phyloP scores from a whole-genome alignment of 2,113 vertebrate genomes.

The Peromyscus californicus region DNA sequence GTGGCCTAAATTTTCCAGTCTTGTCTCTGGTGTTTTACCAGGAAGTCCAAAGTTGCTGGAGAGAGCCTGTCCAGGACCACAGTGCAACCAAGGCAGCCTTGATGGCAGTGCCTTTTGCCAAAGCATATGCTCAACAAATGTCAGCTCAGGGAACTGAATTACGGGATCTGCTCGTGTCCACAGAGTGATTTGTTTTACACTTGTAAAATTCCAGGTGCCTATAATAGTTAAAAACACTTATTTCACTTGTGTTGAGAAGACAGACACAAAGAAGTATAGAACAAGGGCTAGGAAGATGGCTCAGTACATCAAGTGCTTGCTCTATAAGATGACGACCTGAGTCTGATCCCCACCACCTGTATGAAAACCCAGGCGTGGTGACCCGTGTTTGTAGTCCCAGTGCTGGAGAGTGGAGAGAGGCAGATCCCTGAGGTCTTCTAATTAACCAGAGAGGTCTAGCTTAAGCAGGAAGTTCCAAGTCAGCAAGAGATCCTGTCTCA shows the following conservation, averaged over 20 bases:
- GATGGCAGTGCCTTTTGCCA: not conserved
- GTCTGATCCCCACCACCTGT: not conserved
- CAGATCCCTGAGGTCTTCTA: not conserved
- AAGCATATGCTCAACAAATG: not conserved
- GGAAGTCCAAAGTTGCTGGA: not conserved
- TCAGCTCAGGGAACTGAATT: not conserved
- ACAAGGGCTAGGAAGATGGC: not conserved
- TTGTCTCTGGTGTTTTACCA: not conserved
- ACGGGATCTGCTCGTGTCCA: fast-evolving
- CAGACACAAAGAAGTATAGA: not conserved
- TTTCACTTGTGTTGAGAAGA: not conserved
- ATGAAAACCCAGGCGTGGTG: not conserved
- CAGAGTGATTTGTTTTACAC: not conserved
- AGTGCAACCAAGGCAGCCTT: not conserved
- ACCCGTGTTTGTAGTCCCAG: not conserved
- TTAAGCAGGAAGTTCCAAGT: not conserved
- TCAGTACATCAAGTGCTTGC: not conserved
- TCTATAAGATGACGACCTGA: not conserved
- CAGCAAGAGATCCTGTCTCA: not conserved
- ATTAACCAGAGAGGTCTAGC: not conserved
- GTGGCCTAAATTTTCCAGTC: not conserved
- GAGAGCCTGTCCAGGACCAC: not conserved
- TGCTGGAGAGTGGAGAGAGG: not conserved
- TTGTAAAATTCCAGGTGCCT: not conserved
- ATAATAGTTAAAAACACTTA: not conserved